phyloP scores from a whole-genome alignment of 2,113 vertebrate species.

The Myotis lucifugus region DNA sequence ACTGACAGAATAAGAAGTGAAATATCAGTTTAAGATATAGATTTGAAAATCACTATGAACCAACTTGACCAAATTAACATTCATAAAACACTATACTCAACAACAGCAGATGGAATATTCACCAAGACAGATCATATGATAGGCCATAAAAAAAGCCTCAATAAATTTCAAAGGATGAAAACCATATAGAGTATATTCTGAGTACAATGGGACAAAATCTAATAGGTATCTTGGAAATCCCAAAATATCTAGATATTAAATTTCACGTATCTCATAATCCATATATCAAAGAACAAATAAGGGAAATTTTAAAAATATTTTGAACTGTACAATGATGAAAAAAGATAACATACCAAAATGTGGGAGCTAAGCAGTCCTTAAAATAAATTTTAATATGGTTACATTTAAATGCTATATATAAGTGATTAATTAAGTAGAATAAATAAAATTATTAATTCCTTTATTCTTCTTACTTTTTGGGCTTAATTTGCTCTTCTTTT shows the following conservation, averaged over 20 bases:
- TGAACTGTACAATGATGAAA: not conserved
- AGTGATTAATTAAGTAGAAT: not conserved
- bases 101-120: not conserved
- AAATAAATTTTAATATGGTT: not conserved
- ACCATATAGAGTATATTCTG: not conserved
- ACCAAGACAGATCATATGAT: not conserved
- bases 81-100: not conserved
- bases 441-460: not conserved
- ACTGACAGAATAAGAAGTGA: not conserved
- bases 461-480: not conserved
- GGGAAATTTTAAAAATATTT: not conserved
- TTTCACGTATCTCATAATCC: not conserved
- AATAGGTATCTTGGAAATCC: not conserved
- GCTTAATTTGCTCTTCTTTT: not conserved
- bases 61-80: constrained; percentile 26
- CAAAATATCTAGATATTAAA: not conserved
- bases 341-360: not conserved
- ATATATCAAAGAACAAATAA: not conserved
- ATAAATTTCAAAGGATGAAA: constrained; percentile 14
- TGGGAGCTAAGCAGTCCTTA: not conserved
- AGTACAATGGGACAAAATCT: not conserved
- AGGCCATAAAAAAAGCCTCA: not conserved
- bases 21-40: not conserved
- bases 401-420: not conserved
- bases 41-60: not conserved